A percentile compares a stretch with the other conserved stretches of the same genome.
Evolutionary conservation across 2,797 vertebrate species (phyloP).

Genomic region (Lacerta bilineata): DNA sequence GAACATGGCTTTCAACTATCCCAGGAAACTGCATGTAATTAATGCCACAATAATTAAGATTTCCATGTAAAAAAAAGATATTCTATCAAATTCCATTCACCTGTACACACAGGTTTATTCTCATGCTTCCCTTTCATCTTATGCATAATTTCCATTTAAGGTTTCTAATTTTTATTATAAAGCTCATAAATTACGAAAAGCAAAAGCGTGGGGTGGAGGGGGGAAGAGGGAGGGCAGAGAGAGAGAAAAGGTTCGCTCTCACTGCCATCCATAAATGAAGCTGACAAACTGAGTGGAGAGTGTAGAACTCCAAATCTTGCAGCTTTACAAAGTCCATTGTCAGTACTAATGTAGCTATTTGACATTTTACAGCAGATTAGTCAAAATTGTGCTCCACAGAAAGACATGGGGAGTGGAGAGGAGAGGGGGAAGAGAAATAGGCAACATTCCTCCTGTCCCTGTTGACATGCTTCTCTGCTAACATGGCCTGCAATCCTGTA

Average conservation of each 20-base stretch:
- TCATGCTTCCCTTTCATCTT: constrained; percentile 59
- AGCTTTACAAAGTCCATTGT: not conserved
- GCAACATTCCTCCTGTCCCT: not conserved
- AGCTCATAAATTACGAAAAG: constrained; percentile 59
- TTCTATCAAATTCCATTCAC: constrained; percentile 63
- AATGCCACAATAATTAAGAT: constrained; percentile 59
- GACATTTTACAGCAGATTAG: not conserved
- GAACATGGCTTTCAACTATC: constrained; percentile 48
- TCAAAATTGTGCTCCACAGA: not conserved
- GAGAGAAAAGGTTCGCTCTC: not conserved
- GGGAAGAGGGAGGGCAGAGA: not conserved
- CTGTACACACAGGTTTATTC: constrained; percentile 50
- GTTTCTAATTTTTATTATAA: constrained; percentile 45
- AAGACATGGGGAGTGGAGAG: not conserved
- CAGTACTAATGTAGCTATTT: not conserved
- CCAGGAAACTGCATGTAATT: constrained; percentile 60
- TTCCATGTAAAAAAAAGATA: constrained; percentile 49
- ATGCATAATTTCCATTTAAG: constrained; percentile 21
- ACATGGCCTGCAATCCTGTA: not conserved
- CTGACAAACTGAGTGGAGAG: not conserved
- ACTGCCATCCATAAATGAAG: constrained; percentile 36
- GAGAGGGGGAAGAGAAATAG: not conserved
- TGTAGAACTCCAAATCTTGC: not conserved
- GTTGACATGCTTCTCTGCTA: not conserved
- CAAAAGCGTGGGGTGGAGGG: not conserved